Base-by-base conservation (phyloP, 1,140 invertebrate genomes). In the Drosophila jambulina region DNA sequence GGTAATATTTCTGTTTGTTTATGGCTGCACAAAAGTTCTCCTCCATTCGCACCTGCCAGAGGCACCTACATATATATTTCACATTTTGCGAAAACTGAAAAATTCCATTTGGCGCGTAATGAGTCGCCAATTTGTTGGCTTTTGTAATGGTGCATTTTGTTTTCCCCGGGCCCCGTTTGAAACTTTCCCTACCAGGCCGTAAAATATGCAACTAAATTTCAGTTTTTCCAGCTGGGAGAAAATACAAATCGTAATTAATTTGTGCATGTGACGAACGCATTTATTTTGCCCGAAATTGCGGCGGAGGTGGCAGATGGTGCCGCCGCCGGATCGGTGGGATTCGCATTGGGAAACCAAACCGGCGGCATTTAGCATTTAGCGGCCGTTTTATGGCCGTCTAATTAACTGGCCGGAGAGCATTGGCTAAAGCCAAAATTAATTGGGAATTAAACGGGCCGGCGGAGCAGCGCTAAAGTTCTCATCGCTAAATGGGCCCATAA, bases 371-470 rank as follows among this genome's bases (percentile, higher is more conserved):
- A 75, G 64, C 64, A 75, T 75, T 75, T 62, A 75, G 64, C 64
- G 74, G 49, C 63, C 63, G 51, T 54, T 77, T 78, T 70, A 78
- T 78, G 64, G 75, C 64, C 32, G 34, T 62, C 65, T 78, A 78
- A 78, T 78, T 78, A 78, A 70, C 75, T 78, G 63, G 75, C 51
- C 63, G 75, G 49, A 49, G 57, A 54, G 74, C 62, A 13, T 23
- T 51, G 69, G 69, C 53, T 57, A 88, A 87, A 87, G 88, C 84
- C 85, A 65, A 84, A 87, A 87, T 87, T 88, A 87, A 87, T 87
- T 87, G 80, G 84, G 84, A 90, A 87, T 87, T 87, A 87, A 72
- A 60, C 36, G 68, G 51, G 36, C n/a, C 12, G 68, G 10, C 32
- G 27, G 71, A 70, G 40, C 49, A 40, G 40, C 7, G 36, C 48